Percentiles rank a stretch among this genome's conserved stretches.
Conservation (phyloP, 2,888 invertebrate species). For the Polietes domitor region DNA sequence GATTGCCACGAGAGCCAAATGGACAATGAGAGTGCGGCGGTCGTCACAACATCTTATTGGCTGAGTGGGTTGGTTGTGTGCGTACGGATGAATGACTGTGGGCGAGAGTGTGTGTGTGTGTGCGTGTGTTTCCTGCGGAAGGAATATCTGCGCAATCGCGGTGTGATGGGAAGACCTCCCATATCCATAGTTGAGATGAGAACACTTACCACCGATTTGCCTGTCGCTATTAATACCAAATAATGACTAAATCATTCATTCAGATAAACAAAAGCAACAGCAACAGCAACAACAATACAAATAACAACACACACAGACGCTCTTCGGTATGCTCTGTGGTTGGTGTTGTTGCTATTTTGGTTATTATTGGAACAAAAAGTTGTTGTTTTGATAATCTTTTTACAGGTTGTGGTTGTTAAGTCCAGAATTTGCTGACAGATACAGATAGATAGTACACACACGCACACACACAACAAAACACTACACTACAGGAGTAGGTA, state of each 20-base stretch:
- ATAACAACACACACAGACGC: not conserved
- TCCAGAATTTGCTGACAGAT: not conserved
- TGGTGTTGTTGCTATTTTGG: not conserved
- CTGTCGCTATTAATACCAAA: slow-evolving; percentile 3
- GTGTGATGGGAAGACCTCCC: slow-evolving; percentile 17
- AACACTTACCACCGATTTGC: not conserved
- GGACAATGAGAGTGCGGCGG: slow-evolving; percentile 72
- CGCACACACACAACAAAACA: no score
- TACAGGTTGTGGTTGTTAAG: slow-evolving; percentile 17
- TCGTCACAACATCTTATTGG: not conserved
- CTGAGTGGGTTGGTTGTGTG: not conserved
- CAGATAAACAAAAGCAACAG: not conserved
- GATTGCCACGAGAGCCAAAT: slow-evolving; percentile 73
- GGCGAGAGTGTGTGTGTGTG: not conserved
- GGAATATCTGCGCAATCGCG: slow-evolving; percentile 60
- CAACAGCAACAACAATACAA: no score
- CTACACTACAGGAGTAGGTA: no score
- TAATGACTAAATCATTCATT: not conserved
- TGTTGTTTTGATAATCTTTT: slow-evolving; percentile 18
- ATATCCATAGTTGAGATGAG: not conserved
- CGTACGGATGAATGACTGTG: no score
- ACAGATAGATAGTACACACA: not conserved
- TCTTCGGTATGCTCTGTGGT: not conserved
- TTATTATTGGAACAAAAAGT: slow-evolving; percentile 4
- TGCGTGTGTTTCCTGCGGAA: slow-evolving; percentile 35